Base-by-base conservation (phyloP, 2,797 vertebrate genomes). In the Diplodus sargus region DNA sequence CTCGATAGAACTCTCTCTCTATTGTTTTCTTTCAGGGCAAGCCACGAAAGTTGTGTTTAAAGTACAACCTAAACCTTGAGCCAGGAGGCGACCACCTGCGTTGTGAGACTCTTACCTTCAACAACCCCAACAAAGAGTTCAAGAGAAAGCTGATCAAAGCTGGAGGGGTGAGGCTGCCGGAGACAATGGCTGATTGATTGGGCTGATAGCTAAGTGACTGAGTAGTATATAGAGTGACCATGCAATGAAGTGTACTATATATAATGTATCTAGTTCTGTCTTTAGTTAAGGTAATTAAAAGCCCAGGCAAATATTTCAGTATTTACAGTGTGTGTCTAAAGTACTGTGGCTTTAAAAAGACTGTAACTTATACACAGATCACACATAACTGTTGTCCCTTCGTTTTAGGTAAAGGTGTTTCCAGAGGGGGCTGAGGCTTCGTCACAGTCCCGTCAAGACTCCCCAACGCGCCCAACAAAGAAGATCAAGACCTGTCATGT, bases 81-180 rank as follows among this genome's bases (percentile, higher is more conserved):
- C 87, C 97, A 93, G 97, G 97, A 92, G 97, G 96, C 23, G 97
- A 97, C 85, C 97, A 97, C 83, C 93, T 98, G 61, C 97, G 96
- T 75, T 98, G 96, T 11, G 97, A 98, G 94, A 98, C 9, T 1
- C 9, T 39, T 11, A 11, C 97, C 77, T 98, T 98, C 88, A 97
- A 97, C 92, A 97, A 97, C 86, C 96, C 96, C 79, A 97, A 96
- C 57, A 94, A 95, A 68, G 97, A 97, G 78, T 98, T 98, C 93
- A 95, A 96, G 54, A 96, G 54, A 85, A 98, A 98, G 81, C 95
- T 98, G 73, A 95, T 97, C 63, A 96, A 88, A 90, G 97, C 97
- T 14, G 97, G 97, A 90, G 97, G 96, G 95, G 97, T 97, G 93
- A 97, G 96, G 25, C 22, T 43, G 4, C 12, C 34, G 43, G 3